phyloP scores from a whole-genome alignment of 2,797 vertebrate species.

The Danionella dracula region DNA sequence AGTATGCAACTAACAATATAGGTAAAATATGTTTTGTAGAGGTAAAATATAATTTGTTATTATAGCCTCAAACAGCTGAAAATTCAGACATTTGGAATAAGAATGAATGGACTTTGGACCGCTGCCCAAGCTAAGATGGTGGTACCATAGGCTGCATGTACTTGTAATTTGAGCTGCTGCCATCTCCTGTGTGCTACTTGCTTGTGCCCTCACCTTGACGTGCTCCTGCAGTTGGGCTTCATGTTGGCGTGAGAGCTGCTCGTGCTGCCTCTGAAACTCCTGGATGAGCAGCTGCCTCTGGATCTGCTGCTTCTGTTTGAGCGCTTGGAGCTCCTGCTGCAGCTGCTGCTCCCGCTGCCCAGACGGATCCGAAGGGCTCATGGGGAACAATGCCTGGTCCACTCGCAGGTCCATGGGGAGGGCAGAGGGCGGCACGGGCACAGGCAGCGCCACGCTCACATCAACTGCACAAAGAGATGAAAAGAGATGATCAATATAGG shows the following conservation, averaged over 20 bases:
- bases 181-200: too few species aligned
- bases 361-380: constrained; percentile 61
- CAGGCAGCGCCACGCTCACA: constrained; percentile 76
- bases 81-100: too few species aligned
- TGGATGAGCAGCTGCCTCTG: constrained; percentile 95
- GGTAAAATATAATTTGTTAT: too few species aligned
- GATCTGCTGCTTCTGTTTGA: constrained; percentile 98
- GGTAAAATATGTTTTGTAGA: too few species aligned
- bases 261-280: constrained; percentile 95
- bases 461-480: constrained; percentile 63
- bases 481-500: neutral
- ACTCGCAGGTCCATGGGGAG: constrained; percentile 94
- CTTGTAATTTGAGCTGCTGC: too few species aligned
- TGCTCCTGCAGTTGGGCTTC: constrained; percentile 95
- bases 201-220: constrained; percentile 75
- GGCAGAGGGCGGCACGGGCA: constrained; percentile 84
- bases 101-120: too few species aligned
- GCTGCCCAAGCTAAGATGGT: too few species aligned
- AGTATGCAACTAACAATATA: too few species aligned
- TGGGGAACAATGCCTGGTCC: constrained; percentile 74
- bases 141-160: too few species aligned
- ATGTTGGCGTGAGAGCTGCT: constrained; percentile 94
- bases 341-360: constrained; percentile 85
- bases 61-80: too few species aligned
- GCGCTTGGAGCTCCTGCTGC: constrained; percentile 90